Conservation (phyloP, 1,140 invertebrate genomes). For the Heliconius congener region DNA sequence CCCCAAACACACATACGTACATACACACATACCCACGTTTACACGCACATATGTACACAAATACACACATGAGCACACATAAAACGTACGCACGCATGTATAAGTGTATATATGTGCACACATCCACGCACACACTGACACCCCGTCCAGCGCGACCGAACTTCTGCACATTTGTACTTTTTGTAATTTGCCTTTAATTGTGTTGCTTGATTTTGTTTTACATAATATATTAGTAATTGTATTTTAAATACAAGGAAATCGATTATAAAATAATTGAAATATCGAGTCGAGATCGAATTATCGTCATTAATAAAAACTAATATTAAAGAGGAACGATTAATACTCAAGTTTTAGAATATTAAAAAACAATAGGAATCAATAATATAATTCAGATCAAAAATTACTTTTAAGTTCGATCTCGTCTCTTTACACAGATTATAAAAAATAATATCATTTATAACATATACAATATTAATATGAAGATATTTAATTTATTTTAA, state of each 20-base stretch:
- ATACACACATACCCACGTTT: conserved; percentile 21
- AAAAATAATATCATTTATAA: background rate
- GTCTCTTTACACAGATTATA: background rate
- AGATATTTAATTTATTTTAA: too few relatives aligned
- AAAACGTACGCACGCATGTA: conserved; percentile 30
- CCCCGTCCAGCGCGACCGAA: conserved; percentile 55
- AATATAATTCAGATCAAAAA: background rate
- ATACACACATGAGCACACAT: conserved; percentile 45
- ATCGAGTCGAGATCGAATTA: background rate
- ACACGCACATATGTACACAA: background rate
- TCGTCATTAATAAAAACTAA: background rate
- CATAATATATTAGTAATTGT: background rate
- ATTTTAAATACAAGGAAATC: background rate
- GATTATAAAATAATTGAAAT: background rate
- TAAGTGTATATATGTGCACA: background rate
- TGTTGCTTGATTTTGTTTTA: conserved; percentile 13
- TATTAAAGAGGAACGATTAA: background rate
- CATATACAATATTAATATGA: background rate
- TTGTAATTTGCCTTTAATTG: conserved; percentile 22
- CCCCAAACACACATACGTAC: conserved; percentile 46
- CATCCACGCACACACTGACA: conserved; percentile 5
- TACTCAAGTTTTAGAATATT: background rate
- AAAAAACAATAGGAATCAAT: background rate
- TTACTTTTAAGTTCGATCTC: background rate
- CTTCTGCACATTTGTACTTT: conserved; percentile 80